These are phyloP conservation scores for Nibea coibor DNA, from an alignment of 2,113 vertebrate species.

Conservation along the genomic window DNA sequence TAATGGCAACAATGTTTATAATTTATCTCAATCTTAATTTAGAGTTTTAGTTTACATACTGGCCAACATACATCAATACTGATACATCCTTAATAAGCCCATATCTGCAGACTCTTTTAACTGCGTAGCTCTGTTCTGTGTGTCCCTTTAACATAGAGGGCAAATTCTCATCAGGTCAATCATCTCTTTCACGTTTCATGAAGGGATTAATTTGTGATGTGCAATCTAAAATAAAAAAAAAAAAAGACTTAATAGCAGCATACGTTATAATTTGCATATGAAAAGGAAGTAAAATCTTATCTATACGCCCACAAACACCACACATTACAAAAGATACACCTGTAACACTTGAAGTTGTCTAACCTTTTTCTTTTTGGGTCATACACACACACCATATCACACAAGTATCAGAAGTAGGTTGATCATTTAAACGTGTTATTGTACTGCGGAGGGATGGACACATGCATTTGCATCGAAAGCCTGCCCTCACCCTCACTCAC, in stretches of 20 bases:
- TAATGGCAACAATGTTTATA: not conserved
- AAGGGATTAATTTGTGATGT: no score
- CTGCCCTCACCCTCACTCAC: not conserved
- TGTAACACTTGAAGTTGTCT: not conserved
- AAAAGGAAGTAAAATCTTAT: not conserved
- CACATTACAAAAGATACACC: not conserved
- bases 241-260: not conserved
- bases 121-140: not conserved
- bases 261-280: not conserved
- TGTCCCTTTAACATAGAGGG: not conserved
- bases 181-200: no score
- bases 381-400: not conserved
- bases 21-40: not conserved
- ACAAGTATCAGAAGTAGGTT: not conserved
- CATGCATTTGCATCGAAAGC: constrained; percentile 14
- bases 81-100: not conserved
- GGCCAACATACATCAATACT: not conserved
- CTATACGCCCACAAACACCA: no score
- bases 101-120: not conserved
- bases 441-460: no score
- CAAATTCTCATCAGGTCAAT: not conserved
- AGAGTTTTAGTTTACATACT: not conserved
- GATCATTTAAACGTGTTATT: no score
- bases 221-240: not conserved
- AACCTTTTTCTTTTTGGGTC: no score